phyloP scores from a whole-genome alignment of 2,113 vertebrate species.

The Ptyas mucosa region DNA sequence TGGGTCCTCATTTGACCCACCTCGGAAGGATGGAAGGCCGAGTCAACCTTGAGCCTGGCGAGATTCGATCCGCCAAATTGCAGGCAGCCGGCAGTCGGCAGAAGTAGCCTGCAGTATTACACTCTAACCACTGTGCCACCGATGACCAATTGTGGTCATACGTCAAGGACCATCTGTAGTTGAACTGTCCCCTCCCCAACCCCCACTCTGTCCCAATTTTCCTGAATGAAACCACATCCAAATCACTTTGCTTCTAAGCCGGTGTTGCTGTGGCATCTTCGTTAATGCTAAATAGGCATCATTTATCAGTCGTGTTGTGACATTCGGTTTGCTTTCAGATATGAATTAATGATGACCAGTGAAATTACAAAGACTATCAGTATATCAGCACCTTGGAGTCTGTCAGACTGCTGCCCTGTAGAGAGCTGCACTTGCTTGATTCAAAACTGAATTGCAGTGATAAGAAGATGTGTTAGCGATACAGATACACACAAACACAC shows the following conservation, averaged over 20 bases:
- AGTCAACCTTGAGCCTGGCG: no score
- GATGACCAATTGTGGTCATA: no score
- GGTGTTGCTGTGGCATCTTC: not conserved
- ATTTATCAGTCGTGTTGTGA: not conserved
- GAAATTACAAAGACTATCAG: slow-evolving; percentile 6
- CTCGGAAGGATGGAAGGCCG: no score
- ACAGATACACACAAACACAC: not conserved
- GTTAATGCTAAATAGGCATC: not conserved
- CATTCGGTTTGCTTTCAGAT: not conserved
- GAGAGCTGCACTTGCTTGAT: not conserved
- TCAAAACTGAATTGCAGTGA: slow-evolving; percentile 8
- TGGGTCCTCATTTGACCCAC: no score
- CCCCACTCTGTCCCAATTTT: not conserved
- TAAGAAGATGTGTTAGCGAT: slow-evolving; percentile 2
- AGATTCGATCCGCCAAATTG: no score
- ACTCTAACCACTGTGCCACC: no score
- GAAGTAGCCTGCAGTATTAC: no score
- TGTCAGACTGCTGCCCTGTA: not conserved
- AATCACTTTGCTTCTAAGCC: not conserved
- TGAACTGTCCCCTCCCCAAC: not conserved
- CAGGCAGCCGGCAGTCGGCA: no score
- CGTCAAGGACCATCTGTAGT: not conserved
- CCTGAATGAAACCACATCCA: not conserved
- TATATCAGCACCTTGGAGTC: slow-evolving; percentile 11
- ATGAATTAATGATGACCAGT: not conserved